A percentile compares a stretch with the other conserved stretches of the same genome.
Evolutionary conservation across 2,888 invertebrate genomes (phyloP).

Genomic region (Ectemnius lituratus): DNA sequence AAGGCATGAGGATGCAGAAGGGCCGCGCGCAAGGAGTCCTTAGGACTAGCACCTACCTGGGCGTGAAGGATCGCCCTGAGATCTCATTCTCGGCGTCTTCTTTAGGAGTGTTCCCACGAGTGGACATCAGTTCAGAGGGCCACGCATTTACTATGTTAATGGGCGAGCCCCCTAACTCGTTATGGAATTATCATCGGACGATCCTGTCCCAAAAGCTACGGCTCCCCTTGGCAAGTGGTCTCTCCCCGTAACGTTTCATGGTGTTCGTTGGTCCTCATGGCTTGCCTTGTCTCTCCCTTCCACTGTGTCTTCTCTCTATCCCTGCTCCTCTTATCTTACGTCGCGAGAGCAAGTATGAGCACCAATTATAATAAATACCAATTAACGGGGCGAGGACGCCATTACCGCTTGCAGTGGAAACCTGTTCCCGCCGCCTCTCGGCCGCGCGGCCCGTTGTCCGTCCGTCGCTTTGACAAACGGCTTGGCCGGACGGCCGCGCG

Average conservation of each 20-base stretch:
- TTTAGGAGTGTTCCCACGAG: conserved; percentile 56
- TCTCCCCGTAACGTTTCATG: no score
- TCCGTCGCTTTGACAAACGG: conserved; percentile 52
- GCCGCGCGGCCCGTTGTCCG: conserved; percentile 34
- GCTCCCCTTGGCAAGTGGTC: neutral
- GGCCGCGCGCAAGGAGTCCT: conserved; percentile 19
- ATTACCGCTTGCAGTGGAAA: conserved; percentile 57
- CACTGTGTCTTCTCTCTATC: conserved; percentile 24
- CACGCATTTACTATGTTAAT: conserved; percentile 69
- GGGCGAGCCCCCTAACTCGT: conserved; percentile 65
- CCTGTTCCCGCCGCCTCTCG: conserved; percentile 42
- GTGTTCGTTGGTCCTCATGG: no score
- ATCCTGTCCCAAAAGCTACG: conserved; percentile 40
- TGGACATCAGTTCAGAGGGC: conserved; percentile 58
- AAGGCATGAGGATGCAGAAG: conserved; percentile 14
- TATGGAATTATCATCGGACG: conserved; percentile 69
- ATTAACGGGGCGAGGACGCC: conserved; percentile 74
- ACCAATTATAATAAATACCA: conserved; percentile 78
- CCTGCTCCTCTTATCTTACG: conserved; percentile 49
- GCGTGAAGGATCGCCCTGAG: conserved; percentile 55
- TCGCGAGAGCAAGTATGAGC: conserved; percentile 63
- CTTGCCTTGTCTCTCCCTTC: neutral
- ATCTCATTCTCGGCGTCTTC: conserved; percentile 49
- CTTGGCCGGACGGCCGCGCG: conserved; percentile 17
- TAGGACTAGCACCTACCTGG: conserved; percentile 58